Evolutionary conservation across 2,888 invertebrate species (phyloP).

Genomic region (Camponotus fellah): DNA sequence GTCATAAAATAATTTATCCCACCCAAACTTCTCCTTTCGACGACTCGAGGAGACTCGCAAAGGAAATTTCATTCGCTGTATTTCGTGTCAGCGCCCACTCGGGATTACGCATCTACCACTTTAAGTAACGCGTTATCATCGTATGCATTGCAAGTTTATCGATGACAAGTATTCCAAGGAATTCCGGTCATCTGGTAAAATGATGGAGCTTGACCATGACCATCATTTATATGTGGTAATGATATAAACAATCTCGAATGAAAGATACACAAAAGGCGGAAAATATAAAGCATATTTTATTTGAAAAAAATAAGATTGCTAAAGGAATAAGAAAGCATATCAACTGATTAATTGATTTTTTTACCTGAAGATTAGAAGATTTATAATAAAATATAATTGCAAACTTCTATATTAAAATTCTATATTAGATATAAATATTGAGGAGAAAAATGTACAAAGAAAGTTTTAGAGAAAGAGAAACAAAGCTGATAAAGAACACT

Average conservation of each 20-base stretch:
- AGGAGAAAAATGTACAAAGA: not conserved
- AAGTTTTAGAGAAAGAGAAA: not conserved
- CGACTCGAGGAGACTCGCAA: not conserved
- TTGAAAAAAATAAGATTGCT: too few species aligned
- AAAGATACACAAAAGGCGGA: not conserved
- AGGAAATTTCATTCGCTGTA: conserved; percentile 50
- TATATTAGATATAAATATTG: not conserved
- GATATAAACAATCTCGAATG: not conserved
- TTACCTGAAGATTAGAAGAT: not conserved
- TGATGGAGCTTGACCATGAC: not conserved
- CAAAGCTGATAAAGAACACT: too few species aligned
- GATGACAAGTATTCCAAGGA: not conserved
- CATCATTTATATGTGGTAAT: not conserved
- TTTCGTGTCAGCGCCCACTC: conserved; percentile 53
- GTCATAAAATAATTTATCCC: not conserved
- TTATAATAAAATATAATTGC: not conserved
- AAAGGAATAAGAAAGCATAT: not conserved
- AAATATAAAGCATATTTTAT: too few species aligned
- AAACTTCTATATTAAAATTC: too few species aligned
- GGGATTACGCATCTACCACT: conserved; percentile 50
- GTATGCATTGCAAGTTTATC: not conserved
- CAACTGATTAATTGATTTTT: not conserved
- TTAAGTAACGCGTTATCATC: conserved; percentile 48
- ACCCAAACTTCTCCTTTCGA: not conserved
- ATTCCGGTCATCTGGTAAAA: conserved; percentile 4